Evolutionary conservation across 2,888 invertebrate genomes (phyloP).

Genomic region (Diarsia dahlii): DNA sequence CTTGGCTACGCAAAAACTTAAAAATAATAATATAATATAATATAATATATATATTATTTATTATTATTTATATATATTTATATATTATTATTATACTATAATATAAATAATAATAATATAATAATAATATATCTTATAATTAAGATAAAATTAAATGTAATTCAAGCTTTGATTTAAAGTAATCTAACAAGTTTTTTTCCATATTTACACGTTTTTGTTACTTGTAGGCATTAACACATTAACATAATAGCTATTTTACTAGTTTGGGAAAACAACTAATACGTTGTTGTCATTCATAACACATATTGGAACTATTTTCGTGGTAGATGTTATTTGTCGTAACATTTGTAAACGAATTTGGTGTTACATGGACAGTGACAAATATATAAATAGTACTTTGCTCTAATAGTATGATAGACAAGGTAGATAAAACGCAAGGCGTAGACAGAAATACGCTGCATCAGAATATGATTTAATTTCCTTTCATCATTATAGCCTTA

Average conservation of each 20-base stretch:
- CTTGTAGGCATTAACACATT: background rate
- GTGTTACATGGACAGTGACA: slow-evolving; percentile 1
- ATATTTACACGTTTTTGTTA: background rate
- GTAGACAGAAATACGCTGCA: background rate
- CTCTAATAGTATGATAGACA: background rate
- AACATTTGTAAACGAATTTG: slow-evolving; percentile 26
- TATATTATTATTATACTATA: too few species aligned
- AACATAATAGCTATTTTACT: background rate
- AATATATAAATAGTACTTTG: too few species aligned
- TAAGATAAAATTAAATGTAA: background rate
- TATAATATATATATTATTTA: too few species aligned
- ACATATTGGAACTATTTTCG: slow-evolving; percentile 18
- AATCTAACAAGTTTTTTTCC: background rate
- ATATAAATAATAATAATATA: too few species aligned
- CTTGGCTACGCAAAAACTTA: too few species aligned
- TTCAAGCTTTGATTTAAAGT: background rate
- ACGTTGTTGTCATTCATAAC: background rate
- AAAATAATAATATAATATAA: too few species aligned
- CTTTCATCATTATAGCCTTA: background rate
- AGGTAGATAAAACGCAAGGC: background rate
- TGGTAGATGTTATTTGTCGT: slow-evolving; percentile 17
- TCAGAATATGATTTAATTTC: background rate
- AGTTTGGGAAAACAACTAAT: slow-evolving; percentile 29
- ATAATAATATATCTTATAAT: too few species aligned
- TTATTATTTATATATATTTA: too few species aligned